These are phyloP conservation scores for Fregetta grallaria DNA, from an alignment of 2,113 vertebrate genomes.

Conservation along the genomic window DNA sequence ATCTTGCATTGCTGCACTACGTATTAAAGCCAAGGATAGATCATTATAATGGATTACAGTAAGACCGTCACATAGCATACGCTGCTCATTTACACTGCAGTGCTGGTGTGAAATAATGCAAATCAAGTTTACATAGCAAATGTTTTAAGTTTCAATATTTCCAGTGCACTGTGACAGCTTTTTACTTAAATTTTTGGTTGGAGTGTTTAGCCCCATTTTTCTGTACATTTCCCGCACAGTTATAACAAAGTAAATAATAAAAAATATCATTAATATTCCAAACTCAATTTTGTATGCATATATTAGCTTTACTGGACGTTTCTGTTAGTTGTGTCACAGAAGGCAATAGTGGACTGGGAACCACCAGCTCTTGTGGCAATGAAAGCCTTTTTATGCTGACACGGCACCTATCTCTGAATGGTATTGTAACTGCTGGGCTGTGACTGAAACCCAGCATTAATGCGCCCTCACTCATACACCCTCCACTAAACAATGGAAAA, in stretches of 20 bases:
- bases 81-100: not conserved
- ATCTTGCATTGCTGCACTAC: not conserved
- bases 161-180: not conserved
- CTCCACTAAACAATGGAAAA: not conserved
- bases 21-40: not conserved
- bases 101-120: constrained; percentile 28
- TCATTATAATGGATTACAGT: not conserved
- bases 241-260: not conserved
- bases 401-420: not conserved
- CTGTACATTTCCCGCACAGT: not conserved
- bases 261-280: not conserved
- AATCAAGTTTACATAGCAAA: not conserved
- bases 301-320: not conserved
- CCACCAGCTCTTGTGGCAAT: not conserved
- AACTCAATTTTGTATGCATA: not conserved
- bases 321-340: not conserved
- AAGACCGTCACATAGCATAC: not conserved
- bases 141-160: not conserved
- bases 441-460: not conserved
- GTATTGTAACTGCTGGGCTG: not conserved
- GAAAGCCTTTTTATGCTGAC: not conserved
- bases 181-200: not conserved
- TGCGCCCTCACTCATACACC: not conserved
- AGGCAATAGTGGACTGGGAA: not conserved
- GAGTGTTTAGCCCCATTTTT: not conserved